Percentiles rank a stretch among this genome's conserved stretches.
Conservation (phyloP, 2,797 vertebrate genomes). For the Amazonetta brasiliensis region DNA sequence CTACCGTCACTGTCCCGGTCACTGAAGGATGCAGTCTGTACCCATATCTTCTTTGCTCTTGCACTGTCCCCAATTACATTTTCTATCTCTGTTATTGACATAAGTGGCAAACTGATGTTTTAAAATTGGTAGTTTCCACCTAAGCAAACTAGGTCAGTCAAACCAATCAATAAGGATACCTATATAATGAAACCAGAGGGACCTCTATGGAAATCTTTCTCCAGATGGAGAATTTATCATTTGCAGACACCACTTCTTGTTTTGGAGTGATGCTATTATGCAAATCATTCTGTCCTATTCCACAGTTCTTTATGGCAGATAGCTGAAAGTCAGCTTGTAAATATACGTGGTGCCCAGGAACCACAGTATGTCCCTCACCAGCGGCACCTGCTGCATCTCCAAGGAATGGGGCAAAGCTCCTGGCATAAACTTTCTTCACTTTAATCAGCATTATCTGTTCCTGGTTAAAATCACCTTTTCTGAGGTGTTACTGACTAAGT, state of each 20-base stretch:
- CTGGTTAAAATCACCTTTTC: not conserved
- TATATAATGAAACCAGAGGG: slow-evolving; percentile 13
- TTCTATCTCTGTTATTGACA: not conserved
- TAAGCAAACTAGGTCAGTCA: slow-evolving; percentile 31
- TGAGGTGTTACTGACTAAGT: not conserved
- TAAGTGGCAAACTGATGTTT: not conserved
- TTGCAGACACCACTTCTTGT: not conserved
- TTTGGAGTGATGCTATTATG: not conserved
- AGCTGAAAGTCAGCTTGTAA: not conserved
- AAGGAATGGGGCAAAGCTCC: not conserved
- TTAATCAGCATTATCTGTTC: not conserved
- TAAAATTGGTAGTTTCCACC: slow-evolving; percentile 29
- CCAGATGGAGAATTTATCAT: not conserved
- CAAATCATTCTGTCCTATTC: not conserved
- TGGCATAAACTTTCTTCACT: not conserved
- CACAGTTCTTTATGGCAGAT: not conserved
- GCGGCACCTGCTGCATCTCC: accelerated
- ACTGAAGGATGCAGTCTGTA: accelerated
- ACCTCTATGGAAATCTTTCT: not conserved
- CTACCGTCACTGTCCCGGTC: not conserved
- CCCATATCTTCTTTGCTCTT: not conserved
- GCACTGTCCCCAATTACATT: not conserved
- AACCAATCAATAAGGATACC: slow-evolving; percentile 31
- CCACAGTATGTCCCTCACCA: not conserved
- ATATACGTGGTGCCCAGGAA: not conserved